phyloP scores from a whole-genome alignment of 2,797 vertebrate genomes.

The Sebastiscus albofasciatus region DNA sequence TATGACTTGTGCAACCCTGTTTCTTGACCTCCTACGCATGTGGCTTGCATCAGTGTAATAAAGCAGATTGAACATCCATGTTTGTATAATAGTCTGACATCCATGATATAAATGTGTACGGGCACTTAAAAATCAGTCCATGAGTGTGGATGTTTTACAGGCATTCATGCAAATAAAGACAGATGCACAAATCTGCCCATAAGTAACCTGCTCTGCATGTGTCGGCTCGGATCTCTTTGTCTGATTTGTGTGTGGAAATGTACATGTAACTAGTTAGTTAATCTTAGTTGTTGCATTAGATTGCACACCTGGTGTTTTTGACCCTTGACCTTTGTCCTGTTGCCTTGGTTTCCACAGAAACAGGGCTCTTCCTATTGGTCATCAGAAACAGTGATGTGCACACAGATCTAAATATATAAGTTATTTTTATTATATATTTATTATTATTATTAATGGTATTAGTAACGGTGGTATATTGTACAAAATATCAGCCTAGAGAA shows the following conservation, averaged over 20 bases:
- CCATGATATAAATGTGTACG: slow-evolving; percentile 11
- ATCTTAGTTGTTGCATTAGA: too few relatives aligned
- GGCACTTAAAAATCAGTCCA: slow-evolving; percentile 59
- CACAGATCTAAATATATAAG: background rate
- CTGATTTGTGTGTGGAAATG: background rate
- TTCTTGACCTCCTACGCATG: slow-evolving; percentile 70
- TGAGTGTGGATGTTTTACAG: slow-evolving; percentile 70
- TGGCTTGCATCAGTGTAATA: slow-evolving; percentile 54
- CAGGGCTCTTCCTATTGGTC: background rate
- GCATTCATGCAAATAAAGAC: slow-evolving; percentile 71
- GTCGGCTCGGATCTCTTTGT: background rate
- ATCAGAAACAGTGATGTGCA: background rate
- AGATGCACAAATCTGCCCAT: slow-evolving; percentile 38
- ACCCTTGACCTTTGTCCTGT: fast-evolving
- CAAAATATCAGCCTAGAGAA: background rate
- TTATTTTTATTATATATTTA: background rate
- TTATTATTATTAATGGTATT: background rate
- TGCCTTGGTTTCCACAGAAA: background rate
- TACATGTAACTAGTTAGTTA: too few relatives aligned
- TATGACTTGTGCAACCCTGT: slow-evolving; percentile 62
- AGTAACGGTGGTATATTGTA: too few relatives aligned
- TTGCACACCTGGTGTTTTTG: too few relatives aligned
- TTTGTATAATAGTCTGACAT: slow-evolving; percentile 43
- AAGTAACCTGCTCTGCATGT: background rate
- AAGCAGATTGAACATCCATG: slow-evolving; percentile 38